Evolutionary conservation across 64 coral and sea anemone species (phyloP).

Genomic region (Stichodactyla mertensii): DNA sequence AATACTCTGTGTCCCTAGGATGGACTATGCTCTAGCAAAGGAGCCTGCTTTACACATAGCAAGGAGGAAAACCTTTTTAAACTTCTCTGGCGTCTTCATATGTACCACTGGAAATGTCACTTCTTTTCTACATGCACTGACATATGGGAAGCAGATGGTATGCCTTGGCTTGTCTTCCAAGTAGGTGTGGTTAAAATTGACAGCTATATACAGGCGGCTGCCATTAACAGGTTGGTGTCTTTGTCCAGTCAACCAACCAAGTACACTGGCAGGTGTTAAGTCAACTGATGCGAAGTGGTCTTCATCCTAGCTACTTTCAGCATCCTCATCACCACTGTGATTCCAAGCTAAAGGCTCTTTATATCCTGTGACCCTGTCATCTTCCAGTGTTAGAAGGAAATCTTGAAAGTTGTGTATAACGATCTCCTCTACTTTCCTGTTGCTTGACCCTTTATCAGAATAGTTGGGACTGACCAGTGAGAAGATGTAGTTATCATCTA

Average conservation of each 20-base stretch:
- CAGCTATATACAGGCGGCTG: constrained; percentile 29
- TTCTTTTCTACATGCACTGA: constrained; percentile 30
- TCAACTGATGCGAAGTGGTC: not conserved
- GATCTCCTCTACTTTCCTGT: no score
- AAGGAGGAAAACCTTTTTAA: constrained; percentile 30
- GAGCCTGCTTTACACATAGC: constrained; percentile 49
- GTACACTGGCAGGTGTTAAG: constrained; percentile 47
- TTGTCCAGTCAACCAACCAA: constrained; percentile 60
- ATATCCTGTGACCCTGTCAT: no score
- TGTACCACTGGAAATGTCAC: constrained; percentile 62
- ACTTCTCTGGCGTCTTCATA: constrained; percentile 42
- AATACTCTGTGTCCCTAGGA: no score
- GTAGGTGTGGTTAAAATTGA: constrained; percentile 57
- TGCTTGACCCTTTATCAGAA: no score
- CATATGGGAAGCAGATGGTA: constrained; percentile 42
- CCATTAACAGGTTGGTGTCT: constrained; percentile 56
- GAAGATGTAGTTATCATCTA: no score
- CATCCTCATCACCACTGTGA: no score
- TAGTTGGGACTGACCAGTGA: no score
- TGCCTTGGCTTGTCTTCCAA: constrained; percentile 30
- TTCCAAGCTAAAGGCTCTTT: no score
- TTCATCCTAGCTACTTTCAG: not conserved
- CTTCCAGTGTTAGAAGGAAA: no score
- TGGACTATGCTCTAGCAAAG: constrained; percentile 27
- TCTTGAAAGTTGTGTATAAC: no score